These are phyloP conservation scores for Trichosurus vulpecula DNA, from an alignment of 2,797 vertebrate species.

Conservation along the genomic window DNA sequence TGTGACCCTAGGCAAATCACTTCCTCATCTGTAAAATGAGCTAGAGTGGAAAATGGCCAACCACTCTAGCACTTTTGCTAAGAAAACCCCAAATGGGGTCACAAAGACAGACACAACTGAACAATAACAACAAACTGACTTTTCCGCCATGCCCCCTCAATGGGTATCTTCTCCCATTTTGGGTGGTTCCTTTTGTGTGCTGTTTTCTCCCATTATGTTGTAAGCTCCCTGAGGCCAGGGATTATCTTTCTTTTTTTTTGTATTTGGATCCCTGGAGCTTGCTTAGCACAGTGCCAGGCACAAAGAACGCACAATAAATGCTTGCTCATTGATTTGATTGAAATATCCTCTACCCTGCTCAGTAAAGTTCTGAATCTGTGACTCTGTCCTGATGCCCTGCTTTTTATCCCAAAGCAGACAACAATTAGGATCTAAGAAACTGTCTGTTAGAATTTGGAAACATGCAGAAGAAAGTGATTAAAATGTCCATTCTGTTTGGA, in stretches of 20 bases:
- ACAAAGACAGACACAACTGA: background rate
- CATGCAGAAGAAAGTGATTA: background rate
- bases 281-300: background rate
- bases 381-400: background rate
- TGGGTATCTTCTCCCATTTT: background rate
- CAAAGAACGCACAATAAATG: background rate
- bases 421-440: background rate
- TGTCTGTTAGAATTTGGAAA: background rate
- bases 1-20: background rate
- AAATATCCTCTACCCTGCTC: background rate
- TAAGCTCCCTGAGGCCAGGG: background rate
- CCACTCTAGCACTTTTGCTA: background rate
- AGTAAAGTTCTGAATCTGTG: background rate
- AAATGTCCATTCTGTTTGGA: background rate
- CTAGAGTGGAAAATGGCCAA: background rate
- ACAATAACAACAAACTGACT: background rate
- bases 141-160: background rate
- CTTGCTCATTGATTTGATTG: background rate
- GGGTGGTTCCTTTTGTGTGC: background rate
- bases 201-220: background rate
- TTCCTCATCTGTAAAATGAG: background rate
- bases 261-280: background rate
- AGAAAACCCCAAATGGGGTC: background rate
- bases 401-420: conserved; percentile 12
- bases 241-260: background rate